These are phyloP conservation scores for Monopterus albus DNA, from an alignment of 2,113 vertebrate species.

Conservation along the genomic window DNA sequence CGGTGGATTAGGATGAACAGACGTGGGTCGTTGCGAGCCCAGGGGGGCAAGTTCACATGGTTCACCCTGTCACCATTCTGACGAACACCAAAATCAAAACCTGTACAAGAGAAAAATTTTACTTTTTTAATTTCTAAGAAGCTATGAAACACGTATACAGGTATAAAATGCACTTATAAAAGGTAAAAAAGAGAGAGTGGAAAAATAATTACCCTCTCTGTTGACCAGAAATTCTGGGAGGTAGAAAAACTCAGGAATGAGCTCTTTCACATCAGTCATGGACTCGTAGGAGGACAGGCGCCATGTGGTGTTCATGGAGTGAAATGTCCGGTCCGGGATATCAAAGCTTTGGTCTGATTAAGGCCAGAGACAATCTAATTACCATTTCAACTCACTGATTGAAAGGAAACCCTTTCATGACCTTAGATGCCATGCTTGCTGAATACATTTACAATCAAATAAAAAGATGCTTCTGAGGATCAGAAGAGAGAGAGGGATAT, in stretches of 20 bases:
- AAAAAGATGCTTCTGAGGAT: conserved; percentile 60
- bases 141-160: background rate
- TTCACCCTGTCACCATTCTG: conserved; percentile 97
- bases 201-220: conserved; percentile 88
- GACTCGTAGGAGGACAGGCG: conserved; percentile 97
- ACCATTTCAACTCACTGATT: conserved; percentile 64
- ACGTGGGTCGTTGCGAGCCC: conserved; percentile 96
- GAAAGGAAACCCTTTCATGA: conserved; percentile 73
- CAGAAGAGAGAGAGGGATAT: conserved; percentile 46
- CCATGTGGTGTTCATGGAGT: conserved; percentile 99
- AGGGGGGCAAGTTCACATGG: conserved; percentile 95
- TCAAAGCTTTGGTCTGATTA: conserved; percentile 98
- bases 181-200: background rate
- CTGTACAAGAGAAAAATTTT: conserved; percentile 67
- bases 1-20: conserved; percentile 97
- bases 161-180: background rate
- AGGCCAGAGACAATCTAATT: conserved; percentile 75
- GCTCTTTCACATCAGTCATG: conserved; percentile 98
- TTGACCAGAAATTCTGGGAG: conserved; percentile 98
- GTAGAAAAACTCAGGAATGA: conserved; percentile 98
- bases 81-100: conserved; percentile 97
- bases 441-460: conserved; percentile 66
- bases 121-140: background rate
- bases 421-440: conserved; percentile 47
- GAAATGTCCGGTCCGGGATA: conserved; percentile 98